Conservation (phyloP, 2,888 invertebrate genomes). For the Spilarctia lutea region DNA sequence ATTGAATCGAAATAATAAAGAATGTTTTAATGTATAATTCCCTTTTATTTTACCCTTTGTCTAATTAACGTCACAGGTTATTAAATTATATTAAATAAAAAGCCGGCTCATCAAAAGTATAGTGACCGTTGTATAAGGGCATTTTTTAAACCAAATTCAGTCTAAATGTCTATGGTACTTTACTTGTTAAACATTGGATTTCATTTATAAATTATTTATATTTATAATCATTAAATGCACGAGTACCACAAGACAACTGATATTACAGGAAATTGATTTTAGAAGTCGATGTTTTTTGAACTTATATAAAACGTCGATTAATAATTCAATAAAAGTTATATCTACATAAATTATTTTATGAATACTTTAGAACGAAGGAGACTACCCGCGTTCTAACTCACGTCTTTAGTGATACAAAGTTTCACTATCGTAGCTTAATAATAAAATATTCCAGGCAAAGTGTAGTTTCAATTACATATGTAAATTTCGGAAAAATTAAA, state of each 20-base stretch:
- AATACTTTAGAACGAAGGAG: not conserved
- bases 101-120: constrained; percentile 10
- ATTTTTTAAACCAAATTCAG: not conserved
- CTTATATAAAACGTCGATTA: not conserved
- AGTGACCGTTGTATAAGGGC: constrained; percentile 1
- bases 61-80: not conserved
- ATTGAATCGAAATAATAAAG: constrained; percentile 66
- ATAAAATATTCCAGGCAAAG: not conserved
- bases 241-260: not conserved
- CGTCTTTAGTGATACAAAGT: not conserved
- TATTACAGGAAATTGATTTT: not conserved
- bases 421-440: not conserved
- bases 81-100: too few relatives aligned
- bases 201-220: too few relatives aligned
- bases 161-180: not conserved
- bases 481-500: not conserved
- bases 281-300: not conserved
- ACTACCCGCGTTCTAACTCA: not conserved
- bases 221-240: not conserved
- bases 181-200: not conserved
- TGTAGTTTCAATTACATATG: not conserved
- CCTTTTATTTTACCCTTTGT: constrained; percentile 13
- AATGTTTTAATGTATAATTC: constrained; percentile 35
- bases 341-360: not conserved
- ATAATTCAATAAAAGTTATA: not conserved